These are phyloP conservation scores for Heteractis magnifica DNA, from an alignment of 92 coral and sea anemone genomes.

Conservation along the genomic window DNA sequence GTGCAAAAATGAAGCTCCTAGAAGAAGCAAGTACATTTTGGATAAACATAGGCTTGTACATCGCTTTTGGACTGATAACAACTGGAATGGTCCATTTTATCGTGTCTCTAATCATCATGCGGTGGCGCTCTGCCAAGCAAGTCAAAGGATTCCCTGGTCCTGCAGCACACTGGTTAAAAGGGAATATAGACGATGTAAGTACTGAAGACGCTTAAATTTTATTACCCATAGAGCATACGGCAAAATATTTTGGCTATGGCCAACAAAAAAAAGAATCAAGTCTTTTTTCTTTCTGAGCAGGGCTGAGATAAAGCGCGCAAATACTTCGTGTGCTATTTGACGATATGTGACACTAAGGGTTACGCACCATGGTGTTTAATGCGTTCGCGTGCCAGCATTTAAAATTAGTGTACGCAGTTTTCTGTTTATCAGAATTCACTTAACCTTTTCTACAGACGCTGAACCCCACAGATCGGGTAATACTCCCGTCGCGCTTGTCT, in stretches of 20 bases:
- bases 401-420: conserved; percentile 41
- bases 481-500: conserved; percentile 27
- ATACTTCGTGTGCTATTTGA: conserved; percentile 27
- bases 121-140: conserved; percentile 41
- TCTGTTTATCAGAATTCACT: conserved; percentile 46
- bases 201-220: not conserved
- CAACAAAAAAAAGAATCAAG: not conserved
- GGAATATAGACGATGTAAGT: conserved; percentile 61
- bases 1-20: conserved; percentile 4
- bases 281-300: not conserved
- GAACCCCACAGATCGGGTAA: conserved; percentile 44
- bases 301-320: not conserved
- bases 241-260: not conserved
- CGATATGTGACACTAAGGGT: conserved; percentile 28
- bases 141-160: conserved; percentile 68
- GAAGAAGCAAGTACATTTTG: not conserved
- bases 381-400: conserved; percentile 46
- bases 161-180: conserved; percentile 65
- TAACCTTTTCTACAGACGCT: conserved; percentile 32
- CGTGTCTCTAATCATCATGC: conserved; percentile 27
- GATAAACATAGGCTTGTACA: conserved; percentile 28
- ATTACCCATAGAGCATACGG: not conserved
- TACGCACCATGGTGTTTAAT: conserved; percentile 22
- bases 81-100: conserved; percentile 19
- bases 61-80: conserved; percentile 16